A percentile compares a stretch with the other conserved stretches of the same genome.
Evolutionary conservation across 2,797 vertebrate genomes (phyloP).

Genomic region (Cirrhinus mrigala): DNA sequence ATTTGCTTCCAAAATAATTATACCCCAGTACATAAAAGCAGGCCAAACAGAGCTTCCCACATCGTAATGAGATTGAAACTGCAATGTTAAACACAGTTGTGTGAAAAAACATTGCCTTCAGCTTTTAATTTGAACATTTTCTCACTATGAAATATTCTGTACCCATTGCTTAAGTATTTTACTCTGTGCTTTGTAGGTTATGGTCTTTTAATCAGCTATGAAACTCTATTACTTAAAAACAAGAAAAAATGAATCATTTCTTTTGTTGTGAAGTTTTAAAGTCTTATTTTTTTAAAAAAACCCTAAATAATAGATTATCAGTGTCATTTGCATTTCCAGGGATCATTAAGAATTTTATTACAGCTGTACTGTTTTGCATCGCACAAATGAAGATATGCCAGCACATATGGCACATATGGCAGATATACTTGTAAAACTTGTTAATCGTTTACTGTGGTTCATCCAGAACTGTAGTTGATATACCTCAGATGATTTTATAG

Average conservation of each 20-base stretch:
- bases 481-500: constrained; percentile 22
- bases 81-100: constrained; percentile 42
- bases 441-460: constrained; percentile 20
- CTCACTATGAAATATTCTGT: constrained; percentile 8
- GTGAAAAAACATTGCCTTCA: constrained; percentile 21
- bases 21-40: neutral
- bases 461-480: constrained; percentile 27
- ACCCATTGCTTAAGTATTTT: constrained; percentile 12
- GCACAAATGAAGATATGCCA: constrained; percentile 5
- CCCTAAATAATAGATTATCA: neutral
- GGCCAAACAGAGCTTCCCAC: constrained; percentile 31
- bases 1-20: constrained; percentile 45
- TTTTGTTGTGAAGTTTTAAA: neutral
- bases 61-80: constrained; percentile 25
- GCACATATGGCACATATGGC: constrained; percentile 29
- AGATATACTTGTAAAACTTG: constrained; percentile 30
- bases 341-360: constrained; percentile 16
- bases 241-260: neutral
- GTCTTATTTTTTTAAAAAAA: neutral
- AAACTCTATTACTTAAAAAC: constrained; percentile 6
- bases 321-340: neutral
- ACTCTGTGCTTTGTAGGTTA: constrained; percentile 3
- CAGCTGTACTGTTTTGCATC: constrained; percentile 12
- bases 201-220: constrained; percentile 20
- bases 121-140: constrained; percentile 24